phyloP scores from a whole-genome alignment of 1,140 invertebrate genomes.

The Pissodes strobi region DNA sequence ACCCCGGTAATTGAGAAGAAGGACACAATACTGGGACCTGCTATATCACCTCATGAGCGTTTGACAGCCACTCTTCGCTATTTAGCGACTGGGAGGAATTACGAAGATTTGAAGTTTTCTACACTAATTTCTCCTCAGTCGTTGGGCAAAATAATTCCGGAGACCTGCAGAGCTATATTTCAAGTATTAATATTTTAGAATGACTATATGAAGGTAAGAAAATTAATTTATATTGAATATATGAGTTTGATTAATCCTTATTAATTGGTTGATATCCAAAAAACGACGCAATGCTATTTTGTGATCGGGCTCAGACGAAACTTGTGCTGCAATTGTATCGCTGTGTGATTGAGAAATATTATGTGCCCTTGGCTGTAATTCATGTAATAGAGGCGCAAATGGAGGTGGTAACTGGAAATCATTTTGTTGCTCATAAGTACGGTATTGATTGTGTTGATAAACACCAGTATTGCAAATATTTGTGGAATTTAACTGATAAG shows the following conservation, averaged over 20 bases:
- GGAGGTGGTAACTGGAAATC: conserved; percentile 1
- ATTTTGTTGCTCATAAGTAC: neutral
- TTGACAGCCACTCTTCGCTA: no score
- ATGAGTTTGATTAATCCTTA: neutral
- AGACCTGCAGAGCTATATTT: no score
- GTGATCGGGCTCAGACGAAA: conserved; percentile 12
- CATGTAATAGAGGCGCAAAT: conserved; percentile 22
- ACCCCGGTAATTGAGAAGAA: no score
- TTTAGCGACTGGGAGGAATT: no score
- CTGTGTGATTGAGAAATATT: conserved; percentile 27
- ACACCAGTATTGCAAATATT: neutral
- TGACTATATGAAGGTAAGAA: neutral
- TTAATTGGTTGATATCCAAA: neutral
- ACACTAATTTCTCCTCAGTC: no score
- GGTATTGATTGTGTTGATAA: neutral
- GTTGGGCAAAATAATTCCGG: no score
- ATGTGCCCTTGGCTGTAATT: conserved; percentile 10
- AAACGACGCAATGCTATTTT: conserved; percentile 15
- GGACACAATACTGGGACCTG: no score
- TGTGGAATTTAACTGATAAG: neutral
- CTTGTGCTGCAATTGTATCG: no score
- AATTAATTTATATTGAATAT: neutral
- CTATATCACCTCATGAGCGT: conserved; percentile 29
- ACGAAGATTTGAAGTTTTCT: no score
- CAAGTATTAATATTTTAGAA: neutral